phyloP scores from a whole-genome alignment of 2,888 invertebrate species.

The Neocrepidodera transversa region DNA sequence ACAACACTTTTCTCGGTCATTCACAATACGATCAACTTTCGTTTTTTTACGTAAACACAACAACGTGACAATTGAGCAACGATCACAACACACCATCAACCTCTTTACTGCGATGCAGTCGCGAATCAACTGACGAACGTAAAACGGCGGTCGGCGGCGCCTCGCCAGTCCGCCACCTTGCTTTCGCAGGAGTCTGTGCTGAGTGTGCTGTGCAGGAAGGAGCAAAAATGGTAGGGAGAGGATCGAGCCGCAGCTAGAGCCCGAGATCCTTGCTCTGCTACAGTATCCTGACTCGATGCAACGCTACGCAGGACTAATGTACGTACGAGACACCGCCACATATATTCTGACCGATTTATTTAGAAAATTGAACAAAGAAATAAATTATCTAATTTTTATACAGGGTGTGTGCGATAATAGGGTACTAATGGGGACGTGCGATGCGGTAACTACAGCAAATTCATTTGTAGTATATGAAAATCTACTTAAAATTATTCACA shows the following conservation, averaged over 20 bases:
- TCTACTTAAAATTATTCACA: no score
- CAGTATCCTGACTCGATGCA: constrained; percentile 27
- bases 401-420: no score
- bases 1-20: constrained; percentile 7
- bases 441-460: no score
- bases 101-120: constrained; percentile 19
- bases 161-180: constrained; percentile 22
- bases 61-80: constrained; percentile 24
- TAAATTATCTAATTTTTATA: no score
- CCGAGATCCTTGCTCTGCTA: constrained; percentile 26
- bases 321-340: no score
- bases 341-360: no score
- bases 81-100: constrained; percentile 2
- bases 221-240: constrained; percentile 28
- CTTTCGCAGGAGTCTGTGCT: constrained; percentile 26
- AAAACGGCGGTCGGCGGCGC: no score
- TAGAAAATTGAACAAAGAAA: no score
- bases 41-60: constrained; percentile 30
- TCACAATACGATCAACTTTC: constrained; percentile 23
- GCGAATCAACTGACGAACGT: constrained; percentile 35
- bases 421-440: no score
- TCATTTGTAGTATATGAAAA: no score
- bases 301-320: constrained; percentile 9
- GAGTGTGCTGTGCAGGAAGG: constrained; percentile 25
- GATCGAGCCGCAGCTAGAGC: constrained; percentile 12